Base-by-base conservation (phyloP, 30 jellyfish, hydroid and myxozoan species). In the Aurelia sp. region DNA sequence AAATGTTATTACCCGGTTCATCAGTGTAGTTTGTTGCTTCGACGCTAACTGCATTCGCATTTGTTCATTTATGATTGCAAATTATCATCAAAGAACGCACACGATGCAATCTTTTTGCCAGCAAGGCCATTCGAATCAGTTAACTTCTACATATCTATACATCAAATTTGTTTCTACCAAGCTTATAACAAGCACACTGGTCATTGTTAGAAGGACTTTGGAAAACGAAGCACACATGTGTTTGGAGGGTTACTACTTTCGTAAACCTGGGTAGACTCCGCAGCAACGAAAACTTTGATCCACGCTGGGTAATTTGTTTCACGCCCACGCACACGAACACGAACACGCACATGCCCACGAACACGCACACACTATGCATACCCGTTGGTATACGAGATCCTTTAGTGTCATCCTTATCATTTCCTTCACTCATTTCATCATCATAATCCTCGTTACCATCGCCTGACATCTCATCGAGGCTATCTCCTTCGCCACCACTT, bases 391-490 rank as follows among this genome's bases (percentile, higher is more conserved):
- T 48, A 52, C 79, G 68, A 37, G 61, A 62, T 33, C 44, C 85
- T 21, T 11, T 53, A 19, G 64, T 21, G 40, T 33, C 81, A 44
- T 27, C 62, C 22, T 77, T 47, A 22, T 50, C 88, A n/a, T 23
- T 22, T 3, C 21, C 77, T 11, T 81, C 76, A 6, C 23, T 22
- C 44, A 16, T 74, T n/a, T 52, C 77, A 18, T 55, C 84, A 17
- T 81, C 84, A 30, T 55, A 73, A n/a, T 55, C 91, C 41, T 81
- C 91, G 8, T 66, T 48, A 16, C 41, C 52, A 13, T 66, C 72
- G 11, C 69, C 91, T 21, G 91, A 81, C 65, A 81, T 37, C 17
- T 66, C 91, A 67, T 80, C 90, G 66, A 80, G 83, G 69, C 83
- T 80, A 47, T 81, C 91, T 81, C 78, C 91, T 67, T 81, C 91